A percentile compares a stretch with the other conserved stretches of the same genome.
Conservation (phyloP, 2,797 vertebrate species). For the Cyprinodon diabolis region DNA sequence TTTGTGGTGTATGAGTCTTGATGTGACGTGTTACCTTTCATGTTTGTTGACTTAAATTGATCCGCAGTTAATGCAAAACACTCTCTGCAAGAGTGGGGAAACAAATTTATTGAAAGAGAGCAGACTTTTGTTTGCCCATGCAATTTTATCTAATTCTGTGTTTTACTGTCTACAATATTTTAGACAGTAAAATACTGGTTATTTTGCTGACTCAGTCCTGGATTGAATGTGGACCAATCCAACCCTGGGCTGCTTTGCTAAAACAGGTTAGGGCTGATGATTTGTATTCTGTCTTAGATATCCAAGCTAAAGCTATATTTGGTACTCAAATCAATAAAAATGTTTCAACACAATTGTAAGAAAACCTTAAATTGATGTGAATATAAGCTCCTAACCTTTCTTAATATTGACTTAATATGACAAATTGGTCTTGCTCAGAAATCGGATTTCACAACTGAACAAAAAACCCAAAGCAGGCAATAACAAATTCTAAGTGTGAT, state of each 20-base stretch:
- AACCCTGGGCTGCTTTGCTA: not conserved
- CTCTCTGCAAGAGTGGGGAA: constrained; percentile 6
- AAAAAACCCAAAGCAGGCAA: too few relatives aligned
- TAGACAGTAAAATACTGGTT: not conserved
- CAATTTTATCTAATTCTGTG: constrained; percentile 1
- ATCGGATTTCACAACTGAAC: too few relatives aligned
- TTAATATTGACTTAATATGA: too few relatives aligned
- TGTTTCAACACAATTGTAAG: too few relatives aligned
- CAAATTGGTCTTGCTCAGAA: too few relatives aligned
- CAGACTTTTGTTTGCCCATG: constrained; percentile 12
- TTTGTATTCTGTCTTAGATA: not conserved
- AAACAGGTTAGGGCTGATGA: too few relatives aligned
- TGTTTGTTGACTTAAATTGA: constrained; percentile 29
- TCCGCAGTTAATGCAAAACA: not conserved
- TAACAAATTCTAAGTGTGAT: too few relatives aligned
- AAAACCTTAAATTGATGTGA: too few relatives aligned
- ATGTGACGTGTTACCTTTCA: constrained; percentile 13
- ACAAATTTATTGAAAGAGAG: constrained; percentile 17
- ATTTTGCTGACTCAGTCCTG: not conserved
- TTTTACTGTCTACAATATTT: not conserved
- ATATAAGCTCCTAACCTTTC: too few relatives aligned
- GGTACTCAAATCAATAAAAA: too few relatives aligned
- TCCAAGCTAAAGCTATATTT: too few relatives aligned
- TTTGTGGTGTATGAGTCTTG: constrained; percentile 20
- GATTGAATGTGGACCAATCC: not conserved